Base-by-base conservation (phyloP, 35 echinoderm and acorn worm genomes). In the Diadema setosum region DNA sequence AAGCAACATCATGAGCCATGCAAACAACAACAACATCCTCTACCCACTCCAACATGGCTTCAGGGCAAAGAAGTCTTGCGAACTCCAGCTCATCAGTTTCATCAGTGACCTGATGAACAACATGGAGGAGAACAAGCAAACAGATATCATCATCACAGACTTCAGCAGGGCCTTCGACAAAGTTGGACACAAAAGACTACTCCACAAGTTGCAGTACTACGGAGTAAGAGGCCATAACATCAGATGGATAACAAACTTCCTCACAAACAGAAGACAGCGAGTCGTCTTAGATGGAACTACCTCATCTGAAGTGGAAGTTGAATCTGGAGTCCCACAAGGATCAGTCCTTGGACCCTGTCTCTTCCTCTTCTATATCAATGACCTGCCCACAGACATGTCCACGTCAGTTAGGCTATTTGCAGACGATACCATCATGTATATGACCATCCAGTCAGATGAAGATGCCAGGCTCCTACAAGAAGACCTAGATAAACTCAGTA, bases 181-280 rank as follows among this genome's bases (percentile, higher is more conserved):
- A n/a, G n/a, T n/a, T n/a, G n/a, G n/a, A n/a, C n/a, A n/a, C n/a
- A n/a, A n/a, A n/a, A n/a, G n/a, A n/a, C n/a, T n/a, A n/a, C n/a
- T n/a, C n/a, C n/a, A n/a, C n/a, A n/a, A n/a, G n/a, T n/a, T n/a
- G n/a, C n/a, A n/a, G n/a, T n/a, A n/a, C n/a, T n/a, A n/a, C n/a
- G n/a, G n/a, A n/a, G n/a, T n/a, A n/a, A n/a, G n/a, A n/a, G n/a
- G n/a, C n/a, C n/a, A n/a, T n/a, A n/a, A n/a, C n/a, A n/a, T n/a
- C n/a, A n/a, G n/a, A n/a, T 87, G 85, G 85, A 87, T 87, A 4
- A 5, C 42, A 27, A 43, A 15, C 41, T 87, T 45, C 45, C 45
- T 87, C 5, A 70, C 42, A 39, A 21, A 74, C 24, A 43, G 61
- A 17, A 74, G 46, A 45, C 60, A 87, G 33, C 31, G 42, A 45